Percentiles rank a stretch among this genome's conserved stretches.
phyloP scores from a whole-genome alignment of 1,140 invertebrate species.

The Epicauta chinensis region DNA sequence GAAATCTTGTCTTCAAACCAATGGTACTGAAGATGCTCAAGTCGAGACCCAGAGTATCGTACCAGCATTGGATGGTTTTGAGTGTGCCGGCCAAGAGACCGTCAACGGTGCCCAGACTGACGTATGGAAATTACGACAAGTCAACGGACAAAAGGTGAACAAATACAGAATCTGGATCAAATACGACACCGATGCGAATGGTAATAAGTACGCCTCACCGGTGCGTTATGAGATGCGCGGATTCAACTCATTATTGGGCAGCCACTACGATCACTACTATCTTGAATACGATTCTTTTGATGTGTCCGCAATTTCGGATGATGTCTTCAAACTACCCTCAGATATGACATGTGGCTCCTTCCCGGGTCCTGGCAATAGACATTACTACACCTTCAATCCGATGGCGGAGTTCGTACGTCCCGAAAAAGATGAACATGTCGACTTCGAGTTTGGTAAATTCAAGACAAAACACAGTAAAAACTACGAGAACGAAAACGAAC shows the following conservation, averaged over 20 bases:
- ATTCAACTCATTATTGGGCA: slow-evolving; percentile 85
- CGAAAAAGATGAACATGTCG: slow-evolving; percentile 62
- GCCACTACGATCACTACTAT: slow-evolving; percentile 95
- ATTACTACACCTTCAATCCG: slow-evolving; percentile 82
- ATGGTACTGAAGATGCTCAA: slow-evolving; percentile 59
- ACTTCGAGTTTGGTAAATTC: slow-evolving; percentile 73
- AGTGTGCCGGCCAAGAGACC: slow-evolving; percentile 54
- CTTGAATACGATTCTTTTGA: slow-evolving; percentile 74
- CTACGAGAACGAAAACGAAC: slow-evolving; percentile 62
- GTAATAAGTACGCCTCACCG: slow-evolving; percentile 44
- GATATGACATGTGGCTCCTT: slow-evolving; percentile 72
- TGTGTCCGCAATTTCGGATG: slow-evolving; percentile 57
- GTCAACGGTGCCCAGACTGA: slow-evolving; percentile 60
- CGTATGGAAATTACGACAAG: slow-evolving; percentile 66
- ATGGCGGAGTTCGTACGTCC: slow-evolving; percentile 84
- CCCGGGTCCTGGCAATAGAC: slow-evolving; percentile 76
- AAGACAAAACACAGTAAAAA: slow-evolving; percentile 63
- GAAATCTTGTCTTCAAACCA: slow-evolving; percentile 76
- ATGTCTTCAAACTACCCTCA: slow-evolving; percentile 57
- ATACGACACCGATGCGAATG: slow-evolving; percentile 41
- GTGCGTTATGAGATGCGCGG: slow-evolving; percentile 86
- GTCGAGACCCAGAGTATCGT: slow-evolving; percentile 72
- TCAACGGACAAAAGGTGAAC: slow-evolving; percentile 71
- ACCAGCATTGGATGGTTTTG: slow-evolving; percentile 74
- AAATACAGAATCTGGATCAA: slow-evolving; percentile 82